Base-by-base conservation (phyloP, 2,797 vertebrate genomes). In the Macropus fuliginosus region DNA sequence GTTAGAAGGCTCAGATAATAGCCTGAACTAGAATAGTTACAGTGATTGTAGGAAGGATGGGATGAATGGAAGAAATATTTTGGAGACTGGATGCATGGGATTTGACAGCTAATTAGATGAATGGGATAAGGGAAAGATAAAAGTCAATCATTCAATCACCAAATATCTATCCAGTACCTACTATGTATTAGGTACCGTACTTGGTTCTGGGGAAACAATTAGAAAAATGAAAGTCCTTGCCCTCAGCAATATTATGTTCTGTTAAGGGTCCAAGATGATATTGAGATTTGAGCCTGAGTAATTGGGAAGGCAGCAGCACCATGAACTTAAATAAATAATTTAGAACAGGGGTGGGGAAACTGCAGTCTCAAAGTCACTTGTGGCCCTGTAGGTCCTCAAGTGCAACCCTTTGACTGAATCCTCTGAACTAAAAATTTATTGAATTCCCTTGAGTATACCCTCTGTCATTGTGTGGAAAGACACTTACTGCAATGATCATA, bases 381-480 rank as follows among this genome's bases (percentile, higher is more conserved):
- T 56, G 55, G 18, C 16, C 55, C 18, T 56, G 4, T 56, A 18
- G 55, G 55, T 56, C 55, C 55, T 56, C 55, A 56, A 24, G 55
- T 56, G 16, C 16, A 18, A 24, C 55, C 55, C 55, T 56, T 56
- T 56, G 55, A 55, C 55, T 55, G 55, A 56, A 21, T 56, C 55
- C 55, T 94, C 93, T 91, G 95, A 97, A 94, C 62, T 2, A 5
- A 93, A 98, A 97, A 92, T 90, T 98, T 97, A 96, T 92, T 96
- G 92, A 96, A 95, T 98, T 95, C 95, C 92, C 95, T 90, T 96
- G 93, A 95, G 62, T 91, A 54, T 91, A 55, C 24, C 9, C 87
- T 92, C 66, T 56, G 81, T 54, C 87, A 93, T 11, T 55, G 59
- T 57, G 34, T 14, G 52, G 92, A 1, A 66, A 96, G 66, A 55